Percentiles rank a stretch among this genome's conserved stretches.
These are phyloP conservation scores for Tachysurus vachellii DNA, from an alignment of 2,113 vertebrate genomes.

Conservation along the genomic window DNA sequence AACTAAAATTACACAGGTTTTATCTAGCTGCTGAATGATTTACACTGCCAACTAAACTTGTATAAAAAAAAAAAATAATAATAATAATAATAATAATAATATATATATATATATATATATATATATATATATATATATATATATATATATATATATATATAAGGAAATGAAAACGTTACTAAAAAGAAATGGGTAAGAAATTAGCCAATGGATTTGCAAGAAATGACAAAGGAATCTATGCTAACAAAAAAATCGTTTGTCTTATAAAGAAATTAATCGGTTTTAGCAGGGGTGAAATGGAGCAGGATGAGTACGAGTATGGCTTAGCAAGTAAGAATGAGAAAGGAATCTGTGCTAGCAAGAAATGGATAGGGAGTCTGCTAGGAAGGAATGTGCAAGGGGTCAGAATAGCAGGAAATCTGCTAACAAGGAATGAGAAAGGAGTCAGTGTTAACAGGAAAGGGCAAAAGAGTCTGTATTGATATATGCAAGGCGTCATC, in stretches of 20 bases:
- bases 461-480: not conserved
- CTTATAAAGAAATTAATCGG: no score
- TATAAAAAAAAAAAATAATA: not conserved
- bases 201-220: no score
- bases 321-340: not conserved
- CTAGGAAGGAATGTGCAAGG: no score
- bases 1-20: not conserved
- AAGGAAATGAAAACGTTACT: no score
- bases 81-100: no score
- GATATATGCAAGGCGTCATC: no score
- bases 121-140: no score
- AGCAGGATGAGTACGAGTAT: not conserved
- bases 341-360: not conserved
- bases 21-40: not conserved
- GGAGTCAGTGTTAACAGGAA: not conserved
- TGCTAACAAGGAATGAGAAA: not conserved
- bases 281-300: not conserved
- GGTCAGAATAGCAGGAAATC: no score
- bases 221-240: not conserved
- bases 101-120: no score
- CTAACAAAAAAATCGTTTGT: not conserved
- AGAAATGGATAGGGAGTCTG: not conserved
- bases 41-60: not conserved
- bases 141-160: not conserved
- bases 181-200: no score